Evolutionary conservation across 1,140 invertebrate genomes (phyloP).

Genomic region (Orussus abietinus): DNA sequence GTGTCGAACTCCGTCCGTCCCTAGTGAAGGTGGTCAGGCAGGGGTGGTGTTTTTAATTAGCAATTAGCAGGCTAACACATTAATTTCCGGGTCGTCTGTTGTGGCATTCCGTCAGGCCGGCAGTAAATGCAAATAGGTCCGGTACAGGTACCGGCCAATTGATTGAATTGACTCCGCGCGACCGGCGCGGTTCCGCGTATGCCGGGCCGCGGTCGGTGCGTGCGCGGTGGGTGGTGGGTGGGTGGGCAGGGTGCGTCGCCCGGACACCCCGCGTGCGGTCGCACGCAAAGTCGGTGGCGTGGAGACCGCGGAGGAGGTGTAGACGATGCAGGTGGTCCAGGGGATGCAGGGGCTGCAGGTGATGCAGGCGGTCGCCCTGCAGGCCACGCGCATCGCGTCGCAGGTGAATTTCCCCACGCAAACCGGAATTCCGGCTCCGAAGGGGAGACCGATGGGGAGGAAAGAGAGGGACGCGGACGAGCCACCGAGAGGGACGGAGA

Average conservation of each 20-base stretch:
- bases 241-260: slow-evolving; percentile 2
- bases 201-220: slow-evolving; percentile 10
- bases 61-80: slow-evolving; percentile 51
- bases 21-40: slow-evolving; percentile 4
- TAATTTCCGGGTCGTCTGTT: slow-evolving; percentile 49
- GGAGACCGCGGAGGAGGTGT: no score
- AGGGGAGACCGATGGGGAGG: no score
- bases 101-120: slow-evolving; percentile 37
- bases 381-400: no score
- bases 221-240: not conserved
- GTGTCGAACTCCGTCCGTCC: no score
- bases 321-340: no score
- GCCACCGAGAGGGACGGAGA: slow-evolving; percentile 16
- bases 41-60: slow-evolving; percentile 49
- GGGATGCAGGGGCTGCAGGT: no score
- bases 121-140: slow-evolving; percentile 49
- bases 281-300: no score
- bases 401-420: no score
- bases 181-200: slow-evolving; percentile 23
- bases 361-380: no score
- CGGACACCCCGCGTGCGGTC: no score
- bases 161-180: slow-evolving; percentile 50
- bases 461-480: no score
- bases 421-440: no score
- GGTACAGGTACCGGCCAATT: slow-evolving; percentile 39